Conservation (phyloP, 2,113 vertebrate species). For the Enhydra lutris region DNA sequence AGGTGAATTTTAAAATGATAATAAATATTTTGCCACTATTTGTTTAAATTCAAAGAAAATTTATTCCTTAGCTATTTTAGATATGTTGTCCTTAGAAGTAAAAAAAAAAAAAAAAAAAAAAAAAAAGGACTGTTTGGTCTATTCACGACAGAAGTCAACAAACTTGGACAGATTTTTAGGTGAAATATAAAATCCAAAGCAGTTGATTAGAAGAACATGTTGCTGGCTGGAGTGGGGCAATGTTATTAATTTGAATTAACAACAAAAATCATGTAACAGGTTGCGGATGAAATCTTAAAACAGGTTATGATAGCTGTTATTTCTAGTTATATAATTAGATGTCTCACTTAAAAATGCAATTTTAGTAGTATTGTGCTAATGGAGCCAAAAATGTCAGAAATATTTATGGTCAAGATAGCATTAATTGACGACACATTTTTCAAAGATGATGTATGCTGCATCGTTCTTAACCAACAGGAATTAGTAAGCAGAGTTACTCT, state of each 20-base stretch:
- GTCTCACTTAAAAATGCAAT: not conserved
- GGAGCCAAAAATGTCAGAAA: not conserved
- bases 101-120: not conserved
- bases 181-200: not conserved
- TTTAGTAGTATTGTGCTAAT: not conserved
- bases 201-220: not conserved
- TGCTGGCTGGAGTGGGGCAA: not conserved
- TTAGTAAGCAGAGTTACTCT: not conserved
- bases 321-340: not conserved
- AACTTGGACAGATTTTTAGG: not conserved
- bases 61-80: not conserved
- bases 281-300: not conserved
- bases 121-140: not conserved
- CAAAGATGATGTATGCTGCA: not conserved
- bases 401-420: not conserved
- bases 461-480: not conserved
- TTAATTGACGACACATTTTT: slow-evolving; percentile 12
- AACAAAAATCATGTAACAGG: not conserved
- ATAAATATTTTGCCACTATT: slow-evolving; percentile 13
- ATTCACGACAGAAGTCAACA: not conserved
- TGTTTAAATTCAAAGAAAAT: slow-evolving; percentile 36
- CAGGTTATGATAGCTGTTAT: not conserved
- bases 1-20: not conserved
- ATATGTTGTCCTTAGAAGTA: not conserved
- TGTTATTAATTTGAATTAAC: not conserved